Conservation (phyloP, 2,113 vertebrate species). For the Cyprinus carpio region DNA sequence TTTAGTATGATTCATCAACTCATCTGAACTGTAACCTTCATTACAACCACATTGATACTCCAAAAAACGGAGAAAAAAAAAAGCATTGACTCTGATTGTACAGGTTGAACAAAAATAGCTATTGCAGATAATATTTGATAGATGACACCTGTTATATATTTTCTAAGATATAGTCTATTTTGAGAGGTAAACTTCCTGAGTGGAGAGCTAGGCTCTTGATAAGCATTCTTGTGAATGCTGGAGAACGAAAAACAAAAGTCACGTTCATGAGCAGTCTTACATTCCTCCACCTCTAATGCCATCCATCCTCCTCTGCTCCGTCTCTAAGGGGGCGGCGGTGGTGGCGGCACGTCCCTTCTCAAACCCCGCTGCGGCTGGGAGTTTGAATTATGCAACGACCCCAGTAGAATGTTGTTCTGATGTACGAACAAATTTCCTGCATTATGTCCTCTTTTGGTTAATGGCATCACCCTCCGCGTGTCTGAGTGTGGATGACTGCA, state of each 20-base stretch:
- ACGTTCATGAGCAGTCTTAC: constrained; percentile 68
- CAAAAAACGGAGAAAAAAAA: constrained; percentile 41
- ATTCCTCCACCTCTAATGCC: constrained; percentile 57
- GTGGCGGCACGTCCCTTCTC: constrained; percentile 73
- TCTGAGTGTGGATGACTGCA: constrained; percentile 52
- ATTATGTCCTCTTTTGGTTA: constrained; percentile 49
- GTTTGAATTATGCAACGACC: constrained; percentile 81
- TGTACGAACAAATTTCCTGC: constrained; percentile 75
- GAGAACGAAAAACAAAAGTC: constrained; percentile 65
- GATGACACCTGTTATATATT: constrained; percentile 81
- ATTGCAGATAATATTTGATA: constrained; percentile 76
- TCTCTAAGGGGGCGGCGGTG: constrained; percentile 61
- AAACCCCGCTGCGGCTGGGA: constrained; percentile 70
- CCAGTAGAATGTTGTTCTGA: constrained; percentile 80
- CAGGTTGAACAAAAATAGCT: constrained; percentile 74
- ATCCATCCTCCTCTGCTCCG: constrained; percentile 61
- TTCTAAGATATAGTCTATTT: constrained; percentile 84
- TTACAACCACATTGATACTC: constrained; percentile 73
- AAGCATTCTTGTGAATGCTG: constrained; percentile 68
- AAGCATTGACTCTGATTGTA: constrained; percentile 74
- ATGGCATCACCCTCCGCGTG: constrained; percentile 52
- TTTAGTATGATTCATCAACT: constrained; percentile 76
- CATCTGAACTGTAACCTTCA: constrained; percentile 74
- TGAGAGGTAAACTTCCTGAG: constrained; percentile 78
- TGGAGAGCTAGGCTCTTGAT: constrained; percentile 66